Base-by-base conservation (phyloP, 2,113 vertebrate genomes). In the Odocoileus virginianus region DNA sequence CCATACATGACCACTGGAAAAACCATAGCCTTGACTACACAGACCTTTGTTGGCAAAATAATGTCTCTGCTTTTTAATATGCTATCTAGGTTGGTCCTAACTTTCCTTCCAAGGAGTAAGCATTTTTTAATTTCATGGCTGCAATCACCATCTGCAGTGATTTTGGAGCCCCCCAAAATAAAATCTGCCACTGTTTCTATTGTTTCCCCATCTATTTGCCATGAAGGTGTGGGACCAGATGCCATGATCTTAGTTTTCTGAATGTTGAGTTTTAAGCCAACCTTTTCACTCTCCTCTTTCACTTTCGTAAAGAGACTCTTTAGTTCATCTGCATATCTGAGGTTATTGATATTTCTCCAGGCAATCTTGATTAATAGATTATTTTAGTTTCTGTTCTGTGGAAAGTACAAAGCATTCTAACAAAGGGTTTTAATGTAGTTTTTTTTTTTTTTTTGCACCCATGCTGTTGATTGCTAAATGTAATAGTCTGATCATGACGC, bases 321-420 rank as follows among this genome's bases (percentile, higher is more conserved):
- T 36, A 36, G n/a, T 23, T 71, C 5, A 71, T 71, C 9, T 36
- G 17, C 5, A 2, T 67, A 67, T 36, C 33, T 67, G 64, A 5
- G 33, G 64, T 67, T 67, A 67, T 67, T 67, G 64, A 36, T 33
- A 21, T 67, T 67, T 67, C 33, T 36, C 64, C 4, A 4, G 16
- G 33, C 4, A 67, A 36, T 67, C 64, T 19, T 67, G 64, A 67
- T 67, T 67, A 98, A 98, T 98, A 98, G 98, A 98, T 98, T 99
- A 98, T 98, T 99, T 98, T 98, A 99, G 98, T 98, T 99, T 67
- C 33, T 99, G 98, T 98, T 98, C 96, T 99, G 98, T 99, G 98
- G 99, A 98, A 99, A 98, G 99, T 99, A 99, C 99, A 99, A 99
- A 99, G 99, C 99, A 99, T 99, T 67, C 7, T 45, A 78, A 78